Evolutionary conservation across 2,113 vertebrate species (phyloP).

Genomic region (Chaetorhynchus papuensis): DNA sequence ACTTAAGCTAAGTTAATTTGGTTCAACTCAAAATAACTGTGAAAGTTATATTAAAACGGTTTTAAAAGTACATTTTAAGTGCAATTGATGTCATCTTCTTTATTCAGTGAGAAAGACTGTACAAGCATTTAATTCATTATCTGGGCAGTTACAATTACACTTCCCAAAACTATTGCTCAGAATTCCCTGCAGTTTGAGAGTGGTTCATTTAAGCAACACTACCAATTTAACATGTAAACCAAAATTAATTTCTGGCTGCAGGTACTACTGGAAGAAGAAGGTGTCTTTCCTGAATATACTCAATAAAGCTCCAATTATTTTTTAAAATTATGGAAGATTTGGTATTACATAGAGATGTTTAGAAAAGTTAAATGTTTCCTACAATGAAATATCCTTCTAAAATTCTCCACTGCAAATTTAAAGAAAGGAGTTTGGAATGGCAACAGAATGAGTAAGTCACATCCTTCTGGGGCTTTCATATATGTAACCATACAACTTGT

Average conservation of each 20-base stretch:
- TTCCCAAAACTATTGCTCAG: background rate
- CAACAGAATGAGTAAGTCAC: background rate
- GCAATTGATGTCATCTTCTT: background rate
- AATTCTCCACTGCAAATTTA: background rate
- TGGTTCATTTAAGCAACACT: background rate
- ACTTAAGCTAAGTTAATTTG: background rate
- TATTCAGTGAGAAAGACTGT: background rate
- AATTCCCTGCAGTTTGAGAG: background rate
- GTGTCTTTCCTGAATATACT: background rate
- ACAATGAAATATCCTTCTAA: background rate
- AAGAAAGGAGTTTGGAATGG: background rate
- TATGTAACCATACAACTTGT: background rate
- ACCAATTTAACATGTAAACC: background rate
- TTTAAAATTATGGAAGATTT: background rate
- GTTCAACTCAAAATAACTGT: background rate
- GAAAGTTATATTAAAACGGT: background rate
- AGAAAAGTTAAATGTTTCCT: background rate
- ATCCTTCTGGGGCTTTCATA: background rate
- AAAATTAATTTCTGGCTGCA: background rate
- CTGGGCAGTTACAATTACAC: background rate
- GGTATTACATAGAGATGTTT: background rate
- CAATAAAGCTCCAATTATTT: background rate
- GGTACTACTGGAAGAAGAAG: background rate
- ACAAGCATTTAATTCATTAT: background rate
- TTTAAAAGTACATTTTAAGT: background rate